phyloP scores from a whole-genome alignment of 2,797 vertebrate genomes.

The Enteromius unitaeniatus region DNA sequence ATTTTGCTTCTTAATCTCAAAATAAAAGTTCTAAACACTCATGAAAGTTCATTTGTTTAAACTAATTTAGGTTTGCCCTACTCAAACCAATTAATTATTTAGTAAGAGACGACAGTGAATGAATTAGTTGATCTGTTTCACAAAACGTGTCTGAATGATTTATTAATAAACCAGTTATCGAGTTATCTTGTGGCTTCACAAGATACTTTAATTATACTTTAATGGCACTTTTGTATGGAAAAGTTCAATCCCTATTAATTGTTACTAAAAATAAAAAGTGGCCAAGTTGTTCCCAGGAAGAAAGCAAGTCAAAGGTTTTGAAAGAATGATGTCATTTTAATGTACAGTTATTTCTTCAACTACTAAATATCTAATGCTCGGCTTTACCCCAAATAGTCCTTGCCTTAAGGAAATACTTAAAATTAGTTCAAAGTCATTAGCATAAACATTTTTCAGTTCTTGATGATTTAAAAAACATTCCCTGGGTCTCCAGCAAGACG shows the following conservation, averaged over 20 bases:
- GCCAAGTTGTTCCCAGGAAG: not conserved
- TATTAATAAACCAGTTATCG: not conserved
- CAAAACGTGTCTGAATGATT: not conserved
- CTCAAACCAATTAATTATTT: not conserved
- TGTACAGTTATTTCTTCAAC: not conserved
- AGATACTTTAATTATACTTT: not conserved
- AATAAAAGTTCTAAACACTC: not conserved
- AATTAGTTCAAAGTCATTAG: constrained; percentile 40
- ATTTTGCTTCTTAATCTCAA: not conserved
- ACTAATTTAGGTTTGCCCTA: not conserved
- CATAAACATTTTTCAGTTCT: constrained; percentile 19
- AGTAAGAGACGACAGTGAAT: not conserved
- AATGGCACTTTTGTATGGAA: not conserved
- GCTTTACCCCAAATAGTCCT: constrained; percentile 6
- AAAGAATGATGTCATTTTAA: not conserved
- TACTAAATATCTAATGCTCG: constrained; percentile 12
- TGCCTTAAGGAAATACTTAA: constrained; percentile 29
- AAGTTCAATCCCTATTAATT: not conserved
- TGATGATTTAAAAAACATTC: constrained; percentile 47
- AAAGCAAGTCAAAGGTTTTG: not conserved
- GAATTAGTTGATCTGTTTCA: not conserved
- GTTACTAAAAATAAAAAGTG: not conserved
- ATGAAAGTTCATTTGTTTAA: not conserved
- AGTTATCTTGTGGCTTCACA: not conserved
- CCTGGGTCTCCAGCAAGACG: constrained; percentile 18